phyloP scores from a whole-genome alignment of 2,113 vertebrate species.

The Paracyprichromis sp. region DNA sequence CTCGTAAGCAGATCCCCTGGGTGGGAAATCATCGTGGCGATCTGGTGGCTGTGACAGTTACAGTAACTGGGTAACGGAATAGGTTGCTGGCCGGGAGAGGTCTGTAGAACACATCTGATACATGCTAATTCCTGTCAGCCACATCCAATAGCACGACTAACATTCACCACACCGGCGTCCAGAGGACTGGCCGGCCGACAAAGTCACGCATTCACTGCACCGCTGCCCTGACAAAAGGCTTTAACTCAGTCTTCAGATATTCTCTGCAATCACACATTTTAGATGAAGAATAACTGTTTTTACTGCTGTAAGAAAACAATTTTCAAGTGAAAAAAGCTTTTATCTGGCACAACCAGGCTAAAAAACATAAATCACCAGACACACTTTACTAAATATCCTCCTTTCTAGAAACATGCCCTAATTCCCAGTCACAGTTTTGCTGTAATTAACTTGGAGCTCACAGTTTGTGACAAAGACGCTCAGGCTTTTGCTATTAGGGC shows the following conservation, averaged over 20 bases:
- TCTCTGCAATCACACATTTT: background rate
- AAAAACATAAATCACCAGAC: background rate
- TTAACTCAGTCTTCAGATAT: background rate
- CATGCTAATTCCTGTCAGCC: slow-evolving; percentile 68
- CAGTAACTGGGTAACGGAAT: slow-evolving; percentile 69
- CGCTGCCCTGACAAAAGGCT: background rate
- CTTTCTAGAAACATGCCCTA: background rate
- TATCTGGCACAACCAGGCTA: background rate
- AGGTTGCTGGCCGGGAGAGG: slow-evolving; percentile 47
- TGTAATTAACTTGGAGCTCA: background rate
- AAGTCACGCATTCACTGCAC: background rate
- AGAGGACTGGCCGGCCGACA: background rate
- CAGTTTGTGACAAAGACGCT: background rate
- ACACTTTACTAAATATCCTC: background rate
- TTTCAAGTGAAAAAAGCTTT: background rate
- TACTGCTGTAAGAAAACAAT: background rate
- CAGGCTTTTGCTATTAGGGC: background rate
- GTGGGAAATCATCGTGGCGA: slow-evolving; percentile 56
- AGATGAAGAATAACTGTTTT: background rate
- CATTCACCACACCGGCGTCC: slow-evolving; percentile 27
- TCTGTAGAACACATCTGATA: slow-evolving; percentile 71
- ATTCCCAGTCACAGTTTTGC: background rate
- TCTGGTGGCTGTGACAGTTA: slow-evolving; percentile 53
- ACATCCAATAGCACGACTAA: slow-evolving; percentile 59
- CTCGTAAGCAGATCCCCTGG: slow-evolving; percentile 59